phyloP scores from a whole-genome alignment of 2,888 invertebrate species.

The Dolichopus griseipennis region DNA sequence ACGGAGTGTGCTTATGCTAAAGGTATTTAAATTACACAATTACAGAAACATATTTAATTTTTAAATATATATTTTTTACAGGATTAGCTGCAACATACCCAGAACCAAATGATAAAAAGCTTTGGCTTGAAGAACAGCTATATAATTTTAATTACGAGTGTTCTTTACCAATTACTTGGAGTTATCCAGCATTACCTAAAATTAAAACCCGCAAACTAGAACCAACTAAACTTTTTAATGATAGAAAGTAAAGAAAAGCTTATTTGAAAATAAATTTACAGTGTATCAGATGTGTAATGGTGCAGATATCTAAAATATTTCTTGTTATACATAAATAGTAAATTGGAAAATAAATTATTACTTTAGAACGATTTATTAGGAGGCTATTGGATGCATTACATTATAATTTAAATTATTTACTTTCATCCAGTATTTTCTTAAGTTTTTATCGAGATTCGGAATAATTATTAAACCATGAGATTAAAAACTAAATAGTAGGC shows the following conservation, averaged over 20 bases:
- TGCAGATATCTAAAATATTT: too few relatives aligned
- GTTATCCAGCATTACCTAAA: conserved; percentile 47
- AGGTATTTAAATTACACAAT: neutral
- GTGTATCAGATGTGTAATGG: too few relatives aligned
- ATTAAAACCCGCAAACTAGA: conserved; percentile 39
- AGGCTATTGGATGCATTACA: too few relatives aligned
- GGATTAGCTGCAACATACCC: conserved; percentile 79
- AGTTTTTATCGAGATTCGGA: too few relatives aligned
- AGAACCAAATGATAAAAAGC: conserved; percentile 65
- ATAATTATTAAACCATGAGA: too few relatives aligned
- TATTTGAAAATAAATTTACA: too few relatives aligned
- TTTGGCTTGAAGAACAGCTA: conserved; percentile 63
- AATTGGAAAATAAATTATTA: too few relatives aligned
- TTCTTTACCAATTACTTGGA: conserved; percentile 63
- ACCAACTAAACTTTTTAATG: conserved; percentile 34
- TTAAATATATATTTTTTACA: conserved; percentile 31
- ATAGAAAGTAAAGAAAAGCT: conserved; percentile 3
- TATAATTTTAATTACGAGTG: conserved; percentile 72
- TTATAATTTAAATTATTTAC: too few relatives aligned
- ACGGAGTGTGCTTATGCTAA: conserved; percentile 72
- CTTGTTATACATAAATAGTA: too few relatives aligned
- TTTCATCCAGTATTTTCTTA: too few relatives aligned
- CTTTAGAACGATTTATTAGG: too few relatives aligned
- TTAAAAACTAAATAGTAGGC: too few relatives aligned
- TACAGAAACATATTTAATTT: neutral